Evolutionary conservation across 2,888 invertebrate genomes (phyloP).

Genomic region (Neoascia interrupta): DNA sequence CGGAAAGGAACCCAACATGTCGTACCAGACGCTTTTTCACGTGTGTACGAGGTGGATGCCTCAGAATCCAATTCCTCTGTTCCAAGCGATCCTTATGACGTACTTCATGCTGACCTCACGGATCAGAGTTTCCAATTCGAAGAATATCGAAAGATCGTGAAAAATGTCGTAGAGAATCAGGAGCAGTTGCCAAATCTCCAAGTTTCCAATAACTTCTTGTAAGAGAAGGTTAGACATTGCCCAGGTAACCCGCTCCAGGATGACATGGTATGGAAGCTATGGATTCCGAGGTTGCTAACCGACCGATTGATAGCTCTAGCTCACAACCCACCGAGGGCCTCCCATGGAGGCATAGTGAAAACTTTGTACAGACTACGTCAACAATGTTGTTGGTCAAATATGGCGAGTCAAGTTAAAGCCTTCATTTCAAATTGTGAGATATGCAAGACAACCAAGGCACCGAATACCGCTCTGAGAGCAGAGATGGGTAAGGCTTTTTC

Average conservation of each 20-base stretch:
- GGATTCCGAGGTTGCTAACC: background rate
- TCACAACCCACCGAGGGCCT: conserved; percentile 3
- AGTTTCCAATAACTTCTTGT: background rate
- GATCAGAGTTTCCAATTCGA: too few species aligned
- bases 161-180: too few species aligned
- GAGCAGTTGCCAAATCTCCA: background rate
- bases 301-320: background rate
- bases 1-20: too few species aligned
- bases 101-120: too few species aligned
- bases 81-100: too few species aligned
- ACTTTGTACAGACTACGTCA: background rate
- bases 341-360: conserved; percentile 19
- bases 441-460: conserved; percentile 17
- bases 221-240: background rate
- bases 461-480: conserved; percentile 2
- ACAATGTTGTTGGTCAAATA: background rate
- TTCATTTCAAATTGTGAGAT: background rate
- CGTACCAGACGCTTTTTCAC: too few species aligned
- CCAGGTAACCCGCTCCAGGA: background rate
- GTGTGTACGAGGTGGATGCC: too few species aligned
- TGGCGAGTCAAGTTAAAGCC: background rate
- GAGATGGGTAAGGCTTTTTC: too few species aligned
- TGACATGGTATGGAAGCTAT: conserved; percentile 7
- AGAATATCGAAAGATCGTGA: too few species aligned
- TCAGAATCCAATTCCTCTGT: too few species aligned